Evolutionary conservation across 2,797 vertebrate species (phyloP).

Genomic region (Gymnothorax reevesii): DNA sequence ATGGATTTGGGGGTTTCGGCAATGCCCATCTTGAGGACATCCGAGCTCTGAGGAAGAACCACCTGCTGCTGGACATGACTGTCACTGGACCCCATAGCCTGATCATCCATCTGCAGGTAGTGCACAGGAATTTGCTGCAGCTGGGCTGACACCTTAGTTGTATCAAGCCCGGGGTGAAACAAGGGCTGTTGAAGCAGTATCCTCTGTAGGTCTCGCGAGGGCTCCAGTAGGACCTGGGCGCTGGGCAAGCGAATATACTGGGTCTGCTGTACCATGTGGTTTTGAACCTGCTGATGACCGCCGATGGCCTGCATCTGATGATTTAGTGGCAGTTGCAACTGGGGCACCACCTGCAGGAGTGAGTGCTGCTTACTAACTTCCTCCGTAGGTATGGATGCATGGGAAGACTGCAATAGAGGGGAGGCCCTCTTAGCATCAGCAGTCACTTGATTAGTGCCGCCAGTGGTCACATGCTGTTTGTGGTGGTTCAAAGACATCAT

Average conservation of each 20-base stretch:
- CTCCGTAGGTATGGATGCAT: conserved; percentile 75
- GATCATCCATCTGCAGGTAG: conserved; percentile 88
- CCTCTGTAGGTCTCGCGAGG: conserved; percentile 84
- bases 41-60: conserved; percentile 76
- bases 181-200: conserved; percentile 87
- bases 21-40: conserved; percentile 77
- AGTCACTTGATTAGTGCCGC: conserved; percentile 66
- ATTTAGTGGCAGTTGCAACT: conserved; percentile 74
- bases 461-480: conserved; percentile 75
- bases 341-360: conserved; percentile 80
- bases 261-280: conserved; percentile 73
- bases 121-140: conserved; percentile 82
- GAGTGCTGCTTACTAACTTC: conserved; percentile 83
- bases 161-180: conserved; percentile 76
- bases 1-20: conserved; percentile 78
- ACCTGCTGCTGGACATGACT: conserved; percentile 77
- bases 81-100: conserved; percentile 78
- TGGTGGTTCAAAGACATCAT: conserved; percentile 78
- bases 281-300: conserved; percentile 64
- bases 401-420: conserved; percentile 76
- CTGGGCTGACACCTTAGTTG: conserved; percentile 78
- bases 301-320: conserved; percentile 75
- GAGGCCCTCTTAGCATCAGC: conserved; percentile 79
- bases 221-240: conserved; percentile 86
- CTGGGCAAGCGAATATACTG: conserved; percentile 84